These are phyloP conservation scores for Sminthurides bifidus DNA, from an alignment of 1,140 invertebrate species.

Conservation along the genomic window DNA sequence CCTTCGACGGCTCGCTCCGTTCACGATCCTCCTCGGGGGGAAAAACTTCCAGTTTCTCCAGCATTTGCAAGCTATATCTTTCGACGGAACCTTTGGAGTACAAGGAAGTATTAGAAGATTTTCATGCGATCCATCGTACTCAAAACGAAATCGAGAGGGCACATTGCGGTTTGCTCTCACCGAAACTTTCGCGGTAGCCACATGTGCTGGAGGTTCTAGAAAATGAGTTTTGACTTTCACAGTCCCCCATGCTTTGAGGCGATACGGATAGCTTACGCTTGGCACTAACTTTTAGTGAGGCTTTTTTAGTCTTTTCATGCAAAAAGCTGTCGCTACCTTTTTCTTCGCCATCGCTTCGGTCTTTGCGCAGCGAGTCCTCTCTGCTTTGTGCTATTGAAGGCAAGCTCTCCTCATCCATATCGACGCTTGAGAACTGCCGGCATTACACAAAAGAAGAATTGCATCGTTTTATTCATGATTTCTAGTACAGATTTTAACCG, in stretches of 20 bases:
- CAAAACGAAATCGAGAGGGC: not conserved
- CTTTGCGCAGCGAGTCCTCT: constrained; percentile 14
- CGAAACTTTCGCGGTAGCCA: constrained; percentile 32
- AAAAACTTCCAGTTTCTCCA: constrained; percentile 32
- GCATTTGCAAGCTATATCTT: constrained; percentile 39
- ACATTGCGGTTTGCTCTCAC: constrained; percentile 6
- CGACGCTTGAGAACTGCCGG: constrained; percentile 25
- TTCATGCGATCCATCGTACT: not conserved
- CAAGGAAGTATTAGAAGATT: not conserved
- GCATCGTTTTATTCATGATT: too few relatives aligned
- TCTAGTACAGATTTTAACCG: too few relatives aligned
- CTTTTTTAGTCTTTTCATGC: constrained; percentile 10
- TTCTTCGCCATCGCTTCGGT: constrained; percentile 16
- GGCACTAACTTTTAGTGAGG: constrained; percentile 20
- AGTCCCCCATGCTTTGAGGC: constrained; percentile 28
- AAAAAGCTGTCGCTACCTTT: constrained; percentile 7
- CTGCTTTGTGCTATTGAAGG: not conserved
- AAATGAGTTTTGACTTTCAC: constrained; percentile 31
- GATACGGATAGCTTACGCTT: constrained; percentile 28
- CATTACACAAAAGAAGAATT: not conserved
- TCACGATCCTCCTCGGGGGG: constrained; percentile 6
- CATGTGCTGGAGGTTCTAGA: constrained; percentile 30
- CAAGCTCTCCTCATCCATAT: constrained; percentile 23
- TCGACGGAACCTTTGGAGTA: constrained; percentile 42
- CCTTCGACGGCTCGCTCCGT: not conserved